Evolutionary conservation across 2,113 vertebrate species (phyloP), one percentile per base, ranked within the genome.

Genomic region (Oncorhynchus kisutch): DNA sequence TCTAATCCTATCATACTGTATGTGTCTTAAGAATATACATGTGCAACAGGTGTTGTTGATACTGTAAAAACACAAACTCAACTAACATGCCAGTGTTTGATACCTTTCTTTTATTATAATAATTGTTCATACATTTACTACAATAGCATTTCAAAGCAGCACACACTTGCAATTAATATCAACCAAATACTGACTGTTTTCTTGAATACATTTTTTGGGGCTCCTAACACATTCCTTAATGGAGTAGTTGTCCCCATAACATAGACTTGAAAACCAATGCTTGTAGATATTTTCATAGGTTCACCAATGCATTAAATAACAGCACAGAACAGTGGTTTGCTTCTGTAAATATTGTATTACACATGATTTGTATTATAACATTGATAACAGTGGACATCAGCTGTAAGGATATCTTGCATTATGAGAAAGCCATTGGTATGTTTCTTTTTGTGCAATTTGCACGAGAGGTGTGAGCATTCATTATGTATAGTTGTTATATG

Each of bases 241-340:
- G 3, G 12, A 49, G 22, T 54, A 18, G 51, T 54, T 54, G 16
- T 54, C 51, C 51, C 20, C 3, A 12, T 72, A 83, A 79, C 72
- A 76, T 48, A 71, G 77, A 78, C 70, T 74, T 90, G 81, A 90
- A 82, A 82, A 82, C 57, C 1, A 76, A 77, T 34, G 85, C 84
- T 85, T 87, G 84, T 89, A 88, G 84, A 88, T 84, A 89, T 88
- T 84, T 91, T 84, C 88, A 89, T 84, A 81, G 75, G 82, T 81
- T 84, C 85, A 87, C 81, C 60, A 67, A 49, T 12, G 59, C 83
- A 67, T 85, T 71, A 54, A 71, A 74, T 81, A 71, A 62, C 73
- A 82, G 76, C 74, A 76, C 83, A 83, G 76, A 68, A 78, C 51
- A 72, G 80, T 85, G 82, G 82, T 84, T 85, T 72, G n/a, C 66